Evolutionary conservation across 1,140 invertebrate genomes (phyloP).

Genomic region (Heliothis virescens): DNA sequence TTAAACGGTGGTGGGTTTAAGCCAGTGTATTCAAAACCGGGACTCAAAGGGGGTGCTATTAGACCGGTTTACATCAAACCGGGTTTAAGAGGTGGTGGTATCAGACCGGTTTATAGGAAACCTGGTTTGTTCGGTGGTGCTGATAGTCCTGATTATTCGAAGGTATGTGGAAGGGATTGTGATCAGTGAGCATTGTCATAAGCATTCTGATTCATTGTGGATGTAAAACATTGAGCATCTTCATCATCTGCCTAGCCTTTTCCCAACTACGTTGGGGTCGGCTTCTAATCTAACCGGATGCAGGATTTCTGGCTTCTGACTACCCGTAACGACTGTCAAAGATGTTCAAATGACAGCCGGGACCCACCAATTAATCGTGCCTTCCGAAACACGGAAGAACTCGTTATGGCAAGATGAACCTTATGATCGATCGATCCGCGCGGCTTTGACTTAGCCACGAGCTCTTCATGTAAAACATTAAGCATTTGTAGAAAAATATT

Average conservation of each 20-base stretch:
- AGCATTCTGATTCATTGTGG: not conserved
- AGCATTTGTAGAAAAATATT: no score
- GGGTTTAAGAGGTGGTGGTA: not conserved
- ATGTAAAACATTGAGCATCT: not conserved
- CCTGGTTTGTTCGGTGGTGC: slow-evolving; percentile 45
- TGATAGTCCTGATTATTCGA: slow-evolving; percentile 40
- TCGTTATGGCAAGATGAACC: no score
- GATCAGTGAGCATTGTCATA: not conserved
- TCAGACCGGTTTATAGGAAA: slow-evolving; percentile 16
- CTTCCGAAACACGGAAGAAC: no score
- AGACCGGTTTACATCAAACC: not conserved
- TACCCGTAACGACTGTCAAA: no score
- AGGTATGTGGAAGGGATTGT: slow-evolving; percentile 46
- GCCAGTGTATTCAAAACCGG: slow-evolving; percentile 5
- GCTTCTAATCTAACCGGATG: no score
- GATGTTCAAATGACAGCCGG: no score
- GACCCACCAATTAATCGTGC: no score
- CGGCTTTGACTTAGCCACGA: no score
- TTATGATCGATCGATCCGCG: no score
- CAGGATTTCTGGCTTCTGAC: no score
- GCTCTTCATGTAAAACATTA: not conserved
- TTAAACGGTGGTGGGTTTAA: slow-evolving; percentile 55
- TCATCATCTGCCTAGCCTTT: no score
- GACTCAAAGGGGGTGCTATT: slow-evolving; percentile 4
- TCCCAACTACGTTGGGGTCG: no score